Base-by-base conservation (phyloP, 2,797 vertebrate species). In the Cossypha heuglini region DNA sequence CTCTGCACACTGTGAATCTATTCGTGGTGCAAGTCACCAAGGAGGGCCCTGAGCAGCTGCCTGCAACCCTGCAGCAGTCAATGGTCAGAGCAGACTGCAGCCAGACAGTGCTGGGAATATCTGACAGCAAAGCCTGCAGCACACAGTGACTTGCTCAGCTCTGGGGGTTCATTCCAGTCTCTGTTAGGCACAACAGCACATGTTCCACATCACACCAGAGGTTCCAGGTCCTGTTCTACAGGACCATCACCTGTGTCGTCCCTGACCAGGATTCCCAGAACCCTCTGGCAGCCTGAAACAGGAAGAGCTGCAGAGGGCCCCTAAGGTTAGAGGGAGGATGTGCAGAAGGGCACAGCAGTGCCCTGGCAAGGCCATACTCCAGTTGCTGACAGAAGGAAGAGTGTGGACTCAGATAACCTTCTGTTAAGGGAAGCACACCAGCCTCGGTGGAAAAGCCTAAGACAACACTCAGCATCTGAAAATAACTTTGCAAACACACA, bases 201-300 rank as follows among this genome's bases (percentile, higher is more conserved):
- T 1, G 4, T 4, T 54, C 3, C 55, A 57, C 51, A 6, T 9
- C 2, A 0, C 46, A 10, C 24, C 5, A 12, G 71, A 63, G 42
- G 17, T 24, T 43, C 67, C 83, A 92, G 66, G 19, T 57, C 54
- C 42, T 63, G 37, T 51, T 61, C 80, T 42, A 11, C 10, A 21
- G 33, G 67, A 1, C 37, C 33, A 40, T n/a, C 64, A 85, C 52
- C 57, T 11, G 1, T 6, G 62, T 6, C 43, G 77, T 7, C 43
- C 59, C 77, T 28, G 71, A 46, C 7, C 38, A 59, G 45, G 43
- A 58, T 45, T 94, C 62, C 58, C 37, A 72, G 79, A 93, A 61
- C 33, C 37, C 71, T 48, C 42, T 45, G 68, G 51, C 51, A 90
- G 73, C 49, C 67, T 29, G 21, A 13, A 48, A 21, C 75, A 26